These are phyloP conservation scores for Cheilosia variabilis DNA, from an alignment of 2,888 invertebrate species.

Conservation along the genomic window DNA sequence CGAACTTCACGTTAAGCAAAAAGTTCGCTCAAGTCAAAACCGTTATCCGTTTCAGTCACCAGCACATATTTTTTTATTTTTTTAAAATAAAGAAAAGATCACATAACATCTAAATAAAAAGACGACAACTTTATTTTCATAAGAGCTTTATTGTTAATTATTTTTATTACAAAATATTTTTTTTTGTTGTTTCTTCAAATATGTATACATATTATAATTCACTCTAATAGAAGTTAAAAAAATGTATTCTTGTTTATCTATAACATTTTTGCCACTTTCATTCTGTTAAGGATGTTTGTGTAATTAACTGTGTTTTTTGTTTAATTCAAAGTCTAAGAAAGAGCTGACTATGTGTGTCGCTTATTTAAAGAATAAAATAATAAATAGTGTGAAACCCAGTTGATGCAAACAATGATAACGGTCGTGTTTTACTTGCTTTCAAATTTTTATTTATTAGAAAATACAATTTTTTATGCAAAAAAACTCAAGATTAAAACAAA, in stretches of 20 bases:
- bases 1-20: too few relatives aligned
- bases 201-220: conserved; percentile 65
- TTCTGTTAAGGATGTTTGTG: conserved; percentile 44
- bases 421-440: conserved; percentile 13
- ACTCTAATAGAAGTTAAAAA: conserved; percentile 62
- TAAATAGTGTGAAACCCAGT: conserved; percentile 44
- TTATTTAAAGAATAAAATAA: conserved; percentile 28
- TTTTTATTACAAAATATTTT: conserved; percentile 74
- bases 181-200: conserved; percentile 53
- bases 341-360: conserved; percentile 28
- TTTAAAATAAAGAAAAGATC: not conserved
- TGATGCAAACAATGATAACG: conserved; percentile 43
- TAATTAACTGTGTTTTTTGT: conserved; percentile 25
- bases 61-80: not conserved
- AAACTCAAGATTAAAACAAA: conserved; percentile 27
- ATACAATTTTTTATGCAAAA: conserved; percentile 7
- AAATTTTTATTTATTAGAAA: conserved; percentile 33
- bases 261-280: conserved; percentile 2
- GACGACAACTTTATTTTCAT: conserved; percentile 49
- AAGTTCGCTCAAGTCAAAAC: not conserved
- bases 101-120: not conserved
- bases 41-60: too few relatives aligned
- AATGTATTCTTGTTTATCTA: conserved; percentile 40
- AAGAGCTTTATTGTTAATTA: conserved; percentile 75
- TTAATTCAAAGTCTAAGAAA: conserved; percentile 26